These are phyloP conservation scores for Toxostoma redivivum DNA, from an alignment of 2,113 vertebrate species.

Conservation along the genomic window DNA sequence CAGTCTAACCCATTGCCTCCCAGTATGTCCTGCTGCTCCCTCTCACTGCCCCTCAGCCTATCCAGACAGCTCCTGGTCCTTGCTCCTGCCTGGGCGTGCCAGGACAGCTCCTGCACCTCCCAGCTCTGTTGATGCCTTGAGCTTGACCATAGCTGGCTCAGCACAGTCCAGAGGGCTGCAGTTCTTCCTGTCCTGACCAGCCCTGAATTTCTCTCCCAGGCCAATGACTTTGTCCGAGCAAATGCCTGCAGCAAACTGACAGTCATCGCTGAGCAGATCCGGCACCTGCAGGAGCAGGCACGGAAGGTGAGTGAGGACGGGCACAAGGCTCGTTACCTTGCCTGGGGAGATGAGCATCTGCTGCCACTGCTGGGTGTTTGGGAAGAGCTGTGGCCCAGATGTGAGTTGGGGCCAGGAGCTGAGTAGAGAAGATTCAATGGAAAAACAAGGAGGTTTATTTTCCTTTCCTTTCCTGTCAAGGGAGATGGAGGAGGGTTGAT, in stretches of 20 bases:
- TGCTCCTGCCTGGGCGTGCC: rapidly evolving
- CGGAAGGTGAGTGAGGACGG: conserved; percentile 76
- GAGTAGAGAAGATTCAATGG: background rate
- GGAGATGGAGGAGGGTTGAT: background rate
- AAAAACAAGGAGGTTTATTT: background rate
- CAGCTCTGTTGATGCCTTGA: background rate
- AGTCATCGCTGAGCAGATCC: conserved; percentile 92
- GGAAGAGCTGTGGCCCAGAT: background rate
- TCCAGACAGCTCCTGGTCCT: background rate
- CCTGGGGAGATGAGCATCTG: background rate
- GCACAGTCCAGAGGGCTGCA: rapidly evolving
- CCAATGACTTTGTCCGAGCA: conserved; percentile 86
- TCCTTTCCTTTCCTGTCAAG: background rate
- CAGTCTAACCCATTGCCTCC: background rate
- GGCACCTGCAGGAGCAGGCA: conserved; percentile 89
- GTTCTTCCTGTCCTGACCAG: background rate
- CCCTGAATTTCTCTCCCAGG: conserved; percentile 65
- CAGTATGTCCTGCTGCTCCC: background rate
- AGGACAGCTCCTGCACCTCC: background rate
- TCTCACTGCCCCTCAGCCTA: background rate
- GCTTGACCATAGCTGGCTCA: rapidly evolving
- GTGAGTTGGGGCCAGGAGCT: background rate
- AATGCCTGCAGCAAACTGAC: conserved; percentile 89
- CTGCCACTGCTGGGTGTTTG: rapidly evolving
- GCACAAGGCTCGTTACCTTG: background rate